phyloP scores from a whole-genome alignment of 2,797 vertebrate genomes.

The Gadopsis marmoratus region DNA sequence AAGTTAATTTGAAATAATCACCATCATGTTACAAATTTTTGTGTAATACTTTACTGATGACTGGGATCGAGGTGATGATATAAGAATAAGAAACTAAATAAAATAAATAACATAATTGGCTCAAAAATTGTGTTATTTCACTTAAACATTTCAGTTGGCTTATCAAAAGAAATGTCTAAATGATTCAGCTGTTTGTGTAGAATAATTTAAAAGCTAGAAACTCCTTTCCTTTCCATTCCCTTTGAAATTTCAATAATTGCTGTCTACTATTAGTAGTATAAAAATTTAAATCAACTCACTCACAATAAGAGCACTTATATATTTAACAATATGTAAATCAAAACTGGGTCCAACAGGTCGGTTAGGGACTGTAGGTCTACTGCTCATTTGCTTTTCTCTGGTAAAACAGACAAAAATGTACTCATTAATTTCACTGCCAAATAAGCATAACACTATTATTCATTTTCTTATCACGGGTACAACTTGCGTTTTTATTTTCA shows the following conservation, averaged over 20 bases:
- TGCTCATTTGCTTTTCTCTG: neutral
- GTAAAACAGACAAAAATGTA: neutral
- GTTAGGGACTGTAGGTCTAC: neutral
- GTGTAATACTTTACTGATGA: neutral
- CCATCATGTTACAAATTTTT: neutral
- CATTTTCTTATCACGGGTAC: neutral
- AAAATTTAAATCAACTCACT: neutral
- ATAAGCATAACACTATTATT: neutral
- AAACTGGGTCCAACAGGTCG: neutral
- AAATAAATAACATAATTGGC: neutral
- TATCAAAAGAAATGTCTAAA: neutral
- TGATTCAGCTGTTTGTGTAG: neutral
- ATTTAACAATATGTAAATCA: neutral
- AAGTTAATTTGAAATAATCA: neutral
- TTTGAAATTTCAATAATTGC: neutral
- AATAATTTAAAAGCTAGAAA: neutral
- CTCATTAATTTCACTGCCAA: neutral
- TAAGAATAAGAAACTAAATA: neutral
- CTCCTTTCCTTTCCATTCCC: no score
- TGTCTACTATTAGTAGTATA: neutral
- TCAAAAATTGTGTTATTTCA: neutral
- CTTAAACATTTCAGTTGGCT: neutral
- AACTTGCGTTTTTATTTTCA: slow-evolving; percentile 1
- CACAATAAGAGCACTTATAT: neutral
- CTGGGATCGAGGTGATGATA: neutral